Percentiles rank a stretch among this genome's conserved stretches.
These are phyloP conservation scores for Clepsis dumicolana DNA, from an alignment of 2,888 invertebrate species.

Conservation along the genomic window DNA sequence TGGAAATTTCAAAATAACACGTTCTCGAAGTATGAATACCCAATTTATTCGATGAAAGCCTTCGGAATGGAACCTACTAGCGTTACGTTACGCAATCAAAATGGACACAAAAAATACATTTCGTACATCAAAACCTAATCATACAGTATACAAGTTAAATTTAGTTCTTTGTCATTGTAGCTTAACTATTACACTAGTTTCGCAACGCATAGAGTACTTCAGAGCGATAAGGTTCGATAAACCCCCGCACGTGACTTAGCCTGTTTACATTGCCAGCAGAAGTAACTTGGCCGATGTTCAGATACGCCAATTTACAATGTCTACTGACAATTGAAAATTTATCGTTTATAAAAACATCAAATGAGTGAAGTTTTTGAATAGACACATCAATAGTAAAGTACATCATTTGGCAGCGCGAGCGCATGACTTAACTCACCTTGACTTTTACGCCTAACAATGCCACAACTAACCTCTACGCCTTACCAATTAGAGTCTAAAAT, in stretches of 20 bases:
- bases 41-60: constrained; percentile 66
- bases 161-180: constrained; percentile 9
- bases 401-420: constrained; percentile 68
- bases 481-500: constrained; percentile 55
- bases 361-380: constrained; percentile 67
- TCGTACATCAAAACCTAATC: not conserved
- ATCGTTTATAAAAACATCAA: constrained; percentile 78
- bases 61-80: not conserved
- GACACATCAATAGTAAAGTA: constrained; percentile 75
- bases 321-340: constrained; percentile 72
- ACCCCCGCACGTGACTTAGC: not conserved
- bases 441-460: not conserved
- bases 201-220: not conserved
- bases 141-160: not conserved
- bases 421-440: constrained; percentile 50
- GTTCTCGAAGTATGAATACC: constrained; percentile 59
- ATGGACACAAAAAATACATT: not conserved
- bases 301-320: constrained; percentile 68
- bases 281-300: constrained; percentile 27
- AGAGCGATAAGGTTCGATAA: constrained; percentile 17
- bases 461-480: constrained; percentile 40
- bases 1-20: constrained; percentile 50
- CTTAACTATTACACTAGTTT: not conserved
- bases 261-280: constrained; percentile 27
- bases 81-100: constrained; percentile 10